Evolutionary conservation across 1,140 invertebrate species (phyloP).

Genomic region (Steinernema feltiae): DNA sequence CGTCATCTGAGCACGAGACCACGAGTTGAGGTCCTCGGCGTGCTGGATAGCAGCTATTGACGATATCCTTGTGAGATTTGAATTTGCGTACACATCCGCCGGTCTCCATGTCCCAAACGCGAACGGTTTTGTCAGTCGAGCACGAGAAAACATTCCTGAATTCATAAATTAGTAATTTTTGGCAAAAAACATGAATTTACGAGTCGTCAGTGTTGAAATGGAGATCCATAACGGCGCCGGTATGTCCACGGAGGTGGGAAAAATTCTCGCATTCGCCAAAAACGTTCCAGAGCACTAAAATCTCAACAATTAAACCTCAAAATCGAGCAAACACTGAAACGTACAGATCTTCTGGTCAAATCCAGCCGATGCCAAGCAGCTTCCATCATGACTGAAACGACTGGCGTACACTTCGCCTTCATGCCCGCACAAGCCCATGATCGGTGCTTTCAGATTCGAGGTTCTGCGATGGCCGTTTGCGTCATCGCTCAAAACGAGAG

Average conservation of each 20-base stretch:
- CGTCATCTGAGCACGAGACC: constrained; percentile 90
- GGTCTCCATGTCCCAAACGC: constrained; percentile 85
- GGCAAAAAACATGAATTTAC: constrained; percentile 50
- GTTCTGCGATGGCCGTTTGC: constrained; percentile 72
- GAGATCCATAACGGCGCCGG: constrained; percentile 89
- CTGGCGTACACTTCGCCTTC: constrained; percentile 87
- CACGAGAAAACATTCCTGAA: constrained; percentile 74
- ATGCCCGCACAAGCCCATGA: constrained; percentile 93
- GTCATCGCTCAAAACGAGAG: constrained; percentile 67
- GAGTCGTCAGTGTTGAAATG: constrained; percentile 86
- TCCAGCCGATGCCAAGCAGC: constrained; percentile 85
- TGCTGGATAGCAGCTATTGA: constrained; percentile 66
- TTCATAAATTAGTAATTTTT: constrained; percentile 24
- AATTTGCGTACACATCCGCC: constrained; percentile 81
- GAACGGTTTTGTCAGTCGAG: constrained; percentile 87
- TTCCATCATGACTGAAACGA: constrained; percentile 92
- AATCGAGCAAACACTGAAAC: no score
- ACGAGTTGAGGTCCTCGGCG: constrained; percentile 79
- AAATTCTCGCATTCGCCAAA: constrained; percentile 97
- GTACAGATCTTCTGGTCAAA: constrained; percentile 93
- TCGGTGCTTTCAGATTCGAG: constrained; percentile 81
- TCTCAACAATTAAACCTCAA: constrained; percentile 61
- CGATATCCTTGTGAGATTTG: constrained; percentile 68
- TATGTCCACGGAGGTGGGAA: constrained; percentile 80
- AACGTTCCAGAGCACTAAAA: constrained; percentile 87